Evolutionary conservation across 1,140 invertebrate species (phyloP).

Genomic region (Dryas iulia): DNA sequence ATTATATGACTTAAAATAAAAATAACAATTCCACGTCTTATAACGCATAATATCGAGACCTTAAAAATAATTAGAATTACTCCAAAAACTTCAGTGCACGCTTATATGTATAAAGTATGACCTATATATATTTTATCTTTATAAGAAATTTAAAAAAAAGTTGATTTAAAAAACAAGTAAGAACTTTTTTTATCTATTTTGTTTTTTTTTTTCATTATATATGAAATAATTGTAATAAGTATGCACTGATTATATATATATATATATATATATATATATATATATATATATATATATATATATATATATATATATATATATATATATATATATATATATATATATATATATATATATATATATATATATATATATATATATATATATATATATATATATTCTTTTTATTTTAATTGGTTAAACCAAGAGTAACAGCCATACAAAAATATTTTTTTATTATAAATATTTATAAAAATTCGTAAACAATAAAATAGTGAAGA

Average conservation of each 20-base stretch:
- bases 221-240: background rate
- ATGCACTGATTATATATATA: background rate
- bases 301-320: too few species aligned
- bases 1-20: background rate
- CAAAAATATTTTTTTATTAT: background rate
- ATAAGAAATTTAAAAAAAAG: background rate
- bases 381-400: too few species aligned
- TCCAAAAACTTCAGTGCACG: background rate
- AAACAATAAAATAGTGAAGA: background rate
- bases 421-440: background rate
- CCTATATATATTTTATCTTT: too few species aligned
- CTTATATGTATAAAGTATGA: background rate
- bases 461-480: background rate
- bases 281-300: too few species aligned
- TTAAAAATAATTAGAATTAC: background rate
- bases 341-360: too few species aligned
- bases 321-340: too few species aligned
- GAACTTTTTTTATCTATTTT: background rate
- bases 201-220: background rate
- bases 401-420: background rate
- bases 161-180: too few species aligned
- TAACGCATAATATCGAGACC: background rate
- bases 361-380: too few species aligned
- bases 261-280: too few species aligned
- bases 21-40: background rate